Conservation (phyloP, 2,797 vertebrate genomes). For the Zonotrichia albicollis region DNA sequence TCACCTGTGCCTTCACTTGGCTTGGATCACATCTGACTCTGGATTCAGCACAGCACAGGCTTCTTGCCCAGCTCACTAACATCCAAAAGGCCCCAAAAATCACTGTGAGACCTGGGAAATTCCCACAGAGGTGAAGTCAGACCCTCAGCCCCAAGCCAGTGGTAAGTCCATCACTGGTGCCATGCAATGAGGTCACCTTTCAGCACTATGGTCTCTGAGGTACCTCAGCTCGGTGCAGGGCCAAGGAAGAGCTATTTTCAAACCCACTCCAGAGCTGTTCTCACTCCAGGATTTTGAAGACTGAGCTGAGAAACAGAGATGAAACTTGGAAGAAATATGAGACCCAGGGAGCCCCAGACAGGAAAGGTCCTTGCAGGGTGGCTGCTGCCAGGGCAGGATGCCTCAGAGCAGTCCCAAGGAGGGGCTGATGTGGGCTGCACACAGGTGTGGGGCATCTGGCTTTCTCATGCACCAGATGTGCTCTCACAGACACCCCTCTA, state of each 20-base stretch:
- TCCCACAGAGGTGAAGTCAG: slow-evolving; percentile 27
- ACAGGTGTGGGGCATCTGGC: not conserved
- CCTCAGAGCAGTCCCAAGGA: not conserved
- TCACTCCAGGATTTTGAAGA: not conserved
- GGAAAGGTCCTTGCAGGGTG: not conserved
- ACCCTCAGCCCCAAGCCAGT: not conserved
- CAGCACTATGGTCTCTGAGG: accelerated
- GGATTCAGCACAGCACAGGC: not conserved
- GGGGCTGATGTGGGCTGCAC: not conserved
- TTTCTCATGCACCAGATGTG: slow-evolving; percentile 20
- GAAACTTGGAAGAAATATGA: not conserved
- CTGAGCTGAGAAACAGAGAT: not conserved
- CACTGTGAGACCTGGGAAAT: not conserved
- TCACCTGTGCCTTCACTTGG: not conserved
- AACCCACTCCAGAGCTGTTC: not conserved
- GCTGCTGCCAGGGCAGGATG: not conserved
- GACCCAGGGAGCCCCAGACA: not conserved
- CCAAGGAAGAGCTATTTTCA: slow-evolving; percentile 7
- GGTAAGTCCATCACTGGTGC: not conserved
- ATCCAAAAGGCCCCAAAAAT: not conserved
- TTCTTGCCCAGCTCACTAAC: not conserved
- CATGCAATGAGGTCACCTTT: slow-evolving; percentile 30
- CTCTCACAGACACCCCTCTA: not conserved
- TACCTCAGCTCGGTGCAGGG: not conserved
- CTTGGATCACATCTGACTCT: not conserved